phyloP scores from a whole-genome alignment of 2,797 vertebrate species.

The Hylomyscus alleni region DNA sequence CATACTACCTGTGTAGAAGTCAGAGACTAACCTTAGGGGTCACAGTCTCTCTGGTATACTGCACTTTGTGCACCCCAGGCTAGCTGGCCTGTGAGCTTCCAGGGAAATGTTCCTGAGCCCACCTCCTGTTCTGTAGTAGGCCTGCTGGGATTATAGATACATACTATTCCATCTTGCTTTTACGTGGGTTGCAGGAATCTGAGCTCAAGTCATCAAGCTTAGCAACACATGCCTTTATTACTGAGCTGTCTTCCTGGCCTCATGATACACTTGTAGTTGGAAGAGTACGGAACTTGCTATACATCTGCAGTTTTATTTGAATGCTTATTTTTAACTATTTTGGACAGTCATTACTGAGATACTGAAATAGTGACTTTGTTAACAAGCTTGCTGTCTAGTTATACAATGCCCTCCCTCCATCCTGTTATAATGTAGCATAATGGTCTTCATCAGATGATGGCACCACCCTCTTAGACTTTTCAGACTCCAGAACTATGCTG shows the following conservation, averaged over 20 bases:
- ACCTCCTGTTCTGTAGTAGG: neutral
- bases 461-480: neutral
- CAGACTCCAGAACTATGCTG: neutral
- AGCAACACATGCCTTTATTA: neutral
- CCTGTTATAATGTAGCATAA: neutral
- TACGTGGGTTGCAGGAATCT: neutral
- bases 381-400: neutral
- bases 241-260: neutral
- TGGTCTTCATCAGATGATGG: neutral
- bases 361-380: neutral
- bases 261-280: neutral
- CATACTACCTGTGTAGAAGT: neutral
- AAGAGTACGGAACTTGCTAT: neutral
- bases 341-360: neutral
- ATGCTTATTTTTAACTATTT: conserved; percentile 38
- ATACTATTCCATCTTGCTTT: neutral
- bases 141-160: neutral
- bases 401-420: too few relatives aligned
- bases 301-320: neutral
- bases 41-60: neutral
- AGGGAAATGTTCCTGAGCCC: neutral
- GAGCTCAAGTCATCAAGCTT: neutral
- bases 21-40: neutral
- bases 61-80: neutral
- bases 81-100: neutral